A percentile compares a stretch with the other conserved stretches of the same genome.
These are phyloP conservation scores for Solenodon paradoxus DNA, from an alignment of 2,113 vertebrate genomes.

Conservation along the genomic window DNA sequence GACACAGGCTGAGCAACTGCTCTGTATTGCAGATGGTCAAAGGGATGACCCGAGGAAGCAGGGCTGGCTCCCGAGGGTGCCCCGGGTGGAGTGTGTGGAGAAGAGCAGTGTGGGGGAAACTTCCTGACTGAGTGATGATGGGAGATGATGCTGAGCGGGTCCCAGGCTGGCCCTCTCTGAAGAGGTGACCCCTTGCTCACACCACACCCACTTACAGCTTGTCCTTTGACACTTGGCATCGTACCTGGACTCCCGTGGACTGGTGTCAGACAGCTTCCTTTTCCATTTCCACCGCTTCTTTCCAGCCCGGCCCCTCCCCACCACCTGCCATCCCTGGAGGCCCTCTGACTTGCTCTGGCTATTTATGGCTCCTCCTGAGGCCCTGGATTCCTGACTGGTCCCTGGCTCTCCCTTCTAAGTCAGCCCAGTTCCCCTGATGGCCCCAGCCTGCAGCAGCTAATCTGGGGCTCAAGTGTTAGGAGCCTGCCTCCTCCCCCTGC, in stretches of 20 bases:
- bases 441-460: conserved; percentile 79
- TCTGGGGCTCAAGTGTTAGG: conserved; percentile 76
- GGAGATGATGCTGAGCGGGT: background rate
- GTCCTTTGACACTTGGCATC: conserved; percentile 75
- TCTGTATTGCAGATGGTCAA: background rate
- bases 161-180: background rate
- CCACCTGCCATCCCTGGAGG: background rate
- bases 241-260: background rate
- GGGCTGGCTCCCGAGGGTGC: background rate
- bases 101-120: background rate
- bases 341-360: conserved; percentile 70
- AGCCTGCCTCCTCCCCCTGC: conserved; percentile 53
- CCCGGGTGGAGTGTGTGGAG: background rate
- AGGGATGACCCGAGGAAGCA: background rate
- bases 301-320: background rate
- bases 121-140: background rate
- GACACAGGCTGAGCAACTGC: background rate
- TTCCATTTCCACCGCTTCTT: conserved; percentile 62
- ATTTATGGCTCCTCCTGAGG: conserved; percentile 80
- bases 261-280: conserved; percentile 75
- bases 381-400: conserved; percentile 63
- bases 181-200: background rate
- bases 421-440: conserved; percentile 45
- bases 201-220: background rate
- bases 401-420: conserved; percentile 52